Evolutionary conservation across 2,797 vertebrate genomes (phyloP).

Genomic region (Lagodon rhomboides): DNA sequence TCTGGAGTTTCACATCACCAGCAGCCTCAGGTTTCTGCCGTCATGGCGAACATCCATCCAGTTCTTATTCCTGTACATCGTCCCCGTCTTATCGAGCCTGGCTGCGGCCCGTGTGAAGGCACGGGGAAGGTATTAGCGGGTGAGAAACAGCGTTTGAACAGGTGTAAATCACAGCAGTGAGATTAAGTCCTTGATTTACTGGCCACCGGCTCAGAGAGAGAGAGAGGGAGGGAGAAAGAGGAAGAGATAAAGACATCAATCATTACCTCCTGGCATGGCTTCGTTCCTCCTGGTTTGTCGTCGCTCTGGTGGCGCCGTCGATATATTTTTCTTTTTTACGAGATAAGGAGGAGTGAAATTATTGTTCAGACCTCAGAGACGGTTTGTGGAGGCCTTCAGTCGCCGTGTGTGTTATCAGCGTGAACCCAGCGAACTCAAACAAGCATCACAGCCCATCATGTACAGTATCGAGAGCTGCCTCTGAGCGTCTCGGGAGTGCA

Average conservation of each 20-base stretch:
- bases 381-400: background rate
- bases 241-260: constrained; percentile 50
- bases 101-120: constrained; percentile 18
- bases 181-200: constrained; percentile 57
- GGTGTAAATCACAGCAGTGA: constrained; percentile 48
- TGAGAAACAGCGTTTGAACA: constrained; percentile 35
- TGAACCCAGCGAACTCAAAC: constrained; percentile 8
- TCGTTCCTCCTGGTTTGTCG: constrained; percentile 1
- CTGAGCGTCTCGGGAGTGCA: too few species aligned
- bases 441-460: too few species aligned
- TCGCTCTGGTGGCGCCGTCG: constrained; percentile 25
- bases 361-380: constrained; percentile 4
- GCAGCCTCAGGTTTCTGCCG: too few species aligned
- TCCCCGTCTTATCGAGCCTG: constrained; percentile 1
- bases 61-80: background rate
- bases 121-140: background rate
- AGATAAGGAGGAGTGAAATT: constrained; percentile 5
- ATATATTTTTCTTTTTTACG: constrained; percentile 30
- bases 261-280: background rate
- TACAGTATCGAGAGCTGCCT: too few species aligned
- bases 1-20: background rate
- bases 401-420: constrained; percentile 9
- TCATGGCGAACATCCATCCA: background rate
- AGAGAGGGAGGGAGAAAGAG: background rate
- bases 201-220: background rate